Conservation (phyloP, 2,797 vertebrate genomes). For the Amniataba percoides region DNA sequence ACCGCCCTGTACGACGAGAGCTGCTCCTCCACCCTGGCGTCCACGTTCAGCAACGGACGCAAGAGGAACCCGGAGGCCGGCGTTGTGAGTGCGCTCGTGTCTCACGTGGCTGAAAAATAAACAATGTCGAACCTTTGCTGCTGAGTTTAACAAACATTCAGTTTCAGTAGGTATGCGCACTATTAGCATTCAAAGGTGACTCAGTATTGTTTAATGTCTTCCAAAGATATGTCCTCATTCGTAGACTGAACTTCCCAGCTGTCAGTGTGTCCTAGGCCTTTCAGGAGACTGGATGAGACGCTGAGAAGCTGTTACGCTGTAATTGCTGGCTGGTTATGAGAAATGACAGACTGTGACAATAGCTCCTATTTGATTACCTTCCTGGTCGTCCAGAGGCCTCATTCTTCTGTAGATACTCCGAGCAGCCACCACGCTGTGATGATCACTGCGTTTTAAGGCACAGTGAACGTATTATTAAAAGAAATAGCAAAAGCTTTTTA, state of each 20-base stretch:
- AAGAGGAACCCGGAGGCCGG: conserved; percentile 98
- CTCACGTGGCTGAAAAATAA: background rate
- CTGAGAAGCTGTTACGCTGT: conserved; percentile 36
- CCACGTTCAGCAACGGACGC: conserved; percentile 98
- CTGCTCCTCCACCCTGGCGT: conserved; percentile 97
- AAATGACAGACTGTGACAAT: conserved; percentile 12
- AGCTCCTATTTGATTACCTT: conserved; percentile 35
- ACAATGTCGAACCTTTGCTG: background rate
- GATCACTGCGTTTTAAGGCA: background rate
- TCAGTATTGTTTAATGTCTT: conserved; percentile 10
- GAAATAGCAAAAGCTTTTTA: conserved; percentile 5
- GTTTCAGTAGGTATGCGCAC: background rate
- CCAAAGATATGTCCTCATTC: conserved; percentile 21
- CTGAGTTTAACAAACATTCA: background rate
- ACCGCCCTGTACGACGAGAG: conserved; percentile 98
- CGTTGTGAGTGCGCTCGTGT: conserved; percentile 87
- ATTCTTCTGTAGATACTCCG: conserved; percentile 19
- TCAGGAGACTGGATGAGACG: conserved; percentile 48
- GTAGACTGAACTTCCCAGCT: conserved; percentile 9
- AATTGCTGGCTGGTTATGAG: conserved; percentile 44
- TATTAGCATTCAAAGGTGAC: conserved; percentile 20
- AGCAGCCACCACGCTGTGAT: background rate
- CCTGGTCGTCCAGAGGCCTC: conserved; percentile 28
- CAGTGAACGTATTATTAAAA: conserved; percentile 12
- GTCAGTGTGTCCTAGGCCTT: conserved; percentile 11